These are phyloP conservation scores for Squalus acanthias DNA, from an alignment of 2,797 vertebrate genomes.

Conservation along the genomic window DNA sequence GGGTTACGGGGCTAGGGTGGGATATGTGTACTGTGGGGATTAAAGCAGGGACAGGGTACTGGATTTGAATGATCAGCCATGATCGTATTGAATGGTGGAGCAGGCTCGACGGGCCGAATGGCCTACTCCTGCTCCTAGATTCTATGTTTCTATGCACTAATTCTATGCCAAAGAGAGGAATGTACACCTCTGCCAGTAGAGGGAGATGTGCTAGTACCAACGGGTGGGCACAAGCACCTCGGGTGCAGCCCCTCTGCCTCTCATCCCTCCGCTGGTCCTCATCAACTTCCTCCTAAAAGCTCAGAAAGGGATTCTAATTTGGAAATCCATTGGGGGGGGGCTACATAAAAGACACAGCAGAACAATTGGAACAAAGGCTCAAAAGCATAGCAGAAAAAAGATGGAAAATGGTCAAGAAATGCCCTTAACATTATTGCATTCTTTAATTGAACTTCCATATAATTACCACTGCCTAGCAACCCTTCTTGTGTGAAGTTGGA, in stretches of 20 bases:
- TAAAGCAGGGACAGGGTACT: too few species aligned
- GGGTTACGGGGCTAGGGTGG: too few species aligned
- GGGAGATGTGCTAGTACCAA: neutral
- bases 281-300: neutral
- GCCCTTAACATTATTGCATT: neutral
- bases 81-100: too few species aligned
- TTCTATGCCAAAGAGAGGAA: neutral
- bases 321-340: neutral
- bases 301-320: neutral
- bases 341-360: neutral
- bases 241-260: neutral
- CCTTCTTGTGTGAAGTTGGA: neutral
- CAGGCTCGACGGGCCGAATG: too few species aligned
- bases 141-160: too few species aligned
- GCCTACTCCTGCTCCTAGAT: too few species aligned
- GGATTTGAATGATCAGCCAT: too few species aligned
- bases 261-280: neutral
- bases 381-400: neutral
- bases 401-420: neutral
- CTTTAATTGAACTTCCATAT: neutral
- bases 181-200: neutral
- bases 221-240: neutral
- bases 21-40: too few species aligned
- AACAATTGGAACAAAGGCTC: neutral
- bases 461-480: neutral